Percentiles rank a stretch among this genome's conserved stretches.
Conservation (phyloP, 2,113 vertebrate genomes). For the Gymnorhina tibicen region DNA sequence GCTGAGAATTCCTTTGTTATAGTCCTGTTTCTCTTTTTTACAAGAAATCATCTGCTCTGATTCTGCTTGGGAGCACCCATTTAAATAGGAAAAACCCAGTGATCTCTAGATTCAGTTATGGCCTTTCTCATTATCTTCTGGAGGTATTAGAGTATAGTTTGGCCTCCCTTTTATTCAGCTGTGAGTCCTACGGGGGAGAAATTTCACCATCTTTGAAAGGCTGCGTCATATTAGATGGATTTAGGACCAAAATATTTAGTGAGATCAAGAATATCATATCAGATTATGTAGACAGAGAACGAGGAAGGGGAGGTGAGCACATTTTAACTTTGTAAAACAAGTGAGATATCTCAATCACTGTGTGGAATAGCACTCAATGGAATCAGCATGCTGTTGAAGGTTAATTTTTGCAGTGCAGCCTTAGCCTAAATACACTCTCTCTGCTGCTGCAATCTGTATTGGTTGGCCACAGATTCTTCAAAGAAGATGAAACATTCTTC, state of each 20-base stretch:
- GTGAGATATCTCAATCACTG: neutral
- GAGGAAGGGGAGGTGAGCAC: neutral
- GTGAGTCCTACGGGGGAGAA: neutral
- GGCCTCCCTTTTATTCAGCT: neutral
- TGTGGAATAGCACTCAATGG: neutral
- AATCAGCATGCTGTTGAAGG: neutral
- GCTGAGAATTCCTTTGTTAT: neutral
- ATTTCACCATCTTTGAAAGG: neutral
- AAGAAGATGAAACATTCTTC: constrained; percentile 50
- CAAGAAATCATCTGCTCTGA: neutral
- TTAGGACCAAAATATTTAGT: neutral
- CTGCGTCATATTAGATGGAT: neutral
- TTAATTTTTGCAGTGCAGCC: neutral
- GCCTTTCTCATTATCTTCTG: neutral
- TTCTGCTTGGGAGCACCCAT: neutral
- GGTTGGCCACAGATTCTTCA: neutral
- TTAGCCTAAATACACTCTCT: neutral
- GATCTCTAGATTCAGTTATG: neutral
- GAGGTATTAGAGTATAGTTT: neutral
- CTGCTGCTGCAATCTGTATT: neutral
- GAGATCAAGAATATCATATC: neutral
- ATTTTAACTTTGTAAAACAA: neutral
- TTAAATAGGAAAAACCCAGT: neutral
- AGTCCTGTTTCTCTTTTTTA: neutral
- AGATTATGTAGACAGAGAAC: neutral